A percentile compares a stretch with the other conserved stretches of the same genome.
phyloP scores from a whole-genome alignment of 2,888 invertebrate species.

The Aleiodes leptofemur region DNA sequence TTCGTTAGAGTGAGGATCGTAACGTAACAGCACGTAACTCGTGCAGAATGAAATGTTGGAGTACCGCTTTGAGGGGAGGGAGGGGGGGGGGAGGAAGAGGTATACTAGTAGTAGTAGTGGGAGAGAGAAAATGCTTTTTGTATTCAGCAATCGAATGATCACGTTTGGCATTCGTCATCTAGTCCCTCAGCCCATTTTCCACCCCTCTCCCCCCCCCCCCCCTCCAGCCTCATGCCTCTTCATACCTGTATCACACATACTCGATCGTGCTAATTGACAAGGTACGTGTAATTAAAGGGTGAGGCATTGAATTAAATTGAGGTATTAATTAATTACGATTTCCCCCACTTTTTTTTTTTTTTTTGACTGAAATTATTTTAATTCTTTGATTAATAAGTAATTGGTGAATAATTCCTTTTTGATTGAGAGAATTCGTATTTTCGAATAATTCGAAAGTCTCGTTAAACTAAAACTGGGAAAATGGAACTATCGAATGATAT shows the following conservation, averaged over 20 bases:
- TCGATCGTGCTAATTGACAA: constrained; percentile 19
- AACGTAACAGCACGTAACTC: constrained; percentile 8
- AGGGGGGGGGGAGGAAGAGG: no score
- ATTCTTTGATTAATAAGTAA: no score
- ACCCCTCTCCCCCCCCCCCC: no score
- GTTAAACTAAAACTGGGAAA: no score
- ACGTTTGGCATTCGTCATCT: constrained; percentile 20
- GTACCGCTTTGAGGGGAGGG: constrained; percentile 7
- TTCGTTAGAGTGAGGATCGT: constrained; percentile 6
- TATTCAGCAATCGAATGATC: constrained; percentile 14
- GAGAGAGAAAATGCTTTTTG: neutral
- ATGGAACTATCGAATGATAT: no score
- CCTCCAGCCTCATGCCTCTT: no score
- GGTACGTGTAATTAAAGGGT: neutral
- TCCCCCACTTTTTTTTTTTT: no score
- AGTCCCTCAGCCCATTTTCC: no score
- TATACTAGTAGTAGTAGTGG: neutral
- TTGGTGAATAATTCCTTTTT: no score
- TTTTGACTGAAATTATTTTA: no score
- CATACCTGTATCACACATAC: constrained; percentile 1
- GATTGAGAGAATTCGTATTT: no score
- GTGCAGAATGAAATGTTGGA: constrained; percentile 19
- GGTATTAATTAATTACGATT: neutral
- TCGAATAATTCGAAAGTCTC: no score
- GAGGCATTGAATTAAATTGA: neutral